A percentile compares a stretch with the other conserved stretches of the same genome.
phyloP scores from a whole-genome alignment of 2,113 vertebrate genomes.

The Carlito syrichta region DNA sequence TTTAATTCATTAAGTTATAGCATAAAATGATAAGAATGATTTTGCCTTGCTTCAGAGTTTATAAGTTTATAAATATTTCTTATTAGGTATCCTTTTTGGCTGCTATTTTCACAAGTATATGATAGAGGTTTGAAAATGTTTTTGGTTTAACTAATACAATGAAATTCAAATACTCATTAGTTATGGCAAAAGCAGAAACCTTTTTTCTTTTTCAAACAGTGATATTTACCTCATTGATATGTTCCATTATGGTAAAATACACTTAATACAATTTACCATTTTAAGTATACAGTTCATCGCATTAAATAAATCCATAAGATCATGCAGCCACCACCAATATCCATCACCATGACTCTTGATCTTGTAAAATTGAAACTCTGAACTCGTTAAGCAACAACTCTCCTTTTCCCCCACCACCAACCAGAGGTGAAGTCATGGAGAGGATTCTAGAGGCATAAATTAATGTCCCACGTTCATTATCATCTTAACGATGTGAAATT shows the following conservation, averaged over 20 bases:
- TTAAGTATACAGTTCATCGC: not conserved
- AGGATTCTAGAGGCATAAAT: rapidly evolving
- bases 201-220: not conserved
- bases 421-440: too few species aligned
- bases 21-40: not conserved
- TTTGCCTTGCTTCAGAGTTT: not conserved
- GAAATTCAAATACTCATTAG: not conserved
- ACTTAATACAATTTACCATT: not conserved
- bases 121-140: not conserved
- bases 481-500: not conserved
- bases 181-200: not conserved
- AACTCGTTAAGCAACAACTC: not conserved
- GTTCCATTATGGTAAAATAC: not conserved
- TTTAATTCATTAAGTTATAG: not conserved
- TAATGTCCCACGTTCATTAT: rapidly evolving
- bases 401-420: rapidly evolving
- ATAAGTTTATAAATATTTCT: not conserved
- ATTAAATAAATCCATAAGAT: not conserved
- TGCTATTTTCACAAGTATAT: not conserved
- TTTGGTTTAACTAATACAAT: not conserved
- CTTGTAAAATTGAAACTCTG: not conserved
- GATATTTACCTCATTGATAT: not conserved
- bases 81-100: rapidly evolving
- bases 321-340: not conserved
- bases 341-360: not conserved